phyloP scores from a whole-genome alignment of 2,113 vertebrate species.

The Corydoras sp. region DNA sequence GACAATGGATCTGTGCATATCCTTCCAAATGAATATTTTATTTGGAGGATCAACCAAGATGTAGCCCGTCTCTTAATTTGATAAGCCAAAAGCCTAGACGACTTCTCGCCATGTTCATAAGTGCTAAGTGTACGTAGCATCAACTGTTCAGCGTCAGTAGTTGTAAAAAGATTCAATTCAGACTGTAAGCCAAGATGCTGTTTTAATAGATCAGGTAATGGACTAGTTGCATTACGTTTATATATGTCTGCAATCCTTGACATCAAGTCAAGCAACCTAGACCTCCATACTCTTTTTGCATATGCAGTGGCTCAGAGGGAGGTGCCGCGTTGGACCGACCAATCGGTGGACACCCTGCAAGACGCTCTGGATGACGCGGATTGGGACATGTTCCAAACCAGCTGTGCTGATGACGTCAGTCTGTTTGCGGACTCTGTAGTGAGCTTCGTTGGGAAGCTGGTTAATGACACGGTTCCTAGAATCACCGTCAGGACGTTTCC shows the following conservation, averaged over 20 bases:
- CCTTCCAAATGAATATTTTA: no score
- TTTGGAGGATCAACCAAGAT: not conserved
- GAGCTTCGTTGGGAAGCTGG: no score
- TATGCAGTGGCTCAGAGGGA: no score
- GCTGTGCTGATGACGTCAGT: no score
- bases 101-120: constrained; percentile 4
- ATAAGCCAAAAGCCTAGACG: not conserved
- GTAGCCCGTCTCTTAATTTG: constrained; percentile 1
- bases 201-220: not conserved
- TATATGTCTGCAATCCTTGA: not conserved
- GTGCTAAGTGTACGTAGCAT: not conserved
- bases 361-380: no score
- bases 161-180: constrained; percentile 15
- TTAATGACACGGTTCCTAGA: no score
- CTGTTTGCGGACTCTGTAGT: no score
- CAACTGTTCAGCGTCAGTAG: not conserved
- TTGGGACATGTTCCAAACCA: no score
- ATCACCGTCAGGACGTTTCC: no score
- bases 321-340: no score
- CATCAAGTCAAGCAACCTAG: not conserved
- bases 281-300: not conserved
- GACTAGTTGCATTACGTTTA: not conserved
- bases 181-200: constrained; percentile 7
- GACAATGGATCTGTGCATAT: not conserved
- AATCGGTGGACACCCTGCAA: no score